Conservation (phyloP, 64 coral and sea anemone genomes). For the Orbicella faveolata region DNA sequence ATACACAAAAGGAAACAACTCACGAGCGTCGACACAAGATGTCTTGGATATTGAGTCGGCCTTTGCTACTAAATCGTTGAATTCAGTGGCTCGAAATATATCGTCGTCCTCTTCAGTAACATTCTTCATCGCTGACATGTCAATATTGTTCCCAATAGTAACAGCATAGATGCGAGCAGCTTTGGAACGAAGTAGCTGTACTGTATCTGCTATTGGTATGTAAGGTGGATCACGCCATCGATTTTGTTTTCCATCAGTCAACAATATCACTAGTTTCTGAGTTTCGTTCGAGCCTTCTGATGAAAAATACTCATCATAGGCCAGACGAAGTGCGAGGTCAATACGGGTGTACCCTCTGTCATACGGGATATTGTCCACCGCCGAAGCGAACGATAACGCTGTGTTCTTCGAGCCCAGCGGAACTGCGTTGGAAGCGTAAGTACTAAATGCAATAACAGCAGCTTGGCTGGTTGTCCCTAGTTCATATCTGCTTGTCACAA, state of each 20-base stretch:
- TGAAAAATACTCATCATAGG: constrained; percentile 17
- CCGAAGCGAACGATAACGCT: not conserved
- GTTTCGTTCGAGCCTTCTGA: not conserved
- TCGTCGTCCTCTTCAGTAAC: not conserved
- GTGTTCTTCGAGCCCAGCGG: not conserved
- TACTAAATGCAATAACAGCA: not conserved
- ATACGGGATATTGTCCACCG: not conserved
- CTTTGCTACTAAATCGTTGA: not conserved
- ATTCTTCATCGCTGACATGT: not conserved
- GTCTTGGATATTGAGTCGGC: not conserved
- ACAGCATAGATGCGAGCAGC: not conserved
- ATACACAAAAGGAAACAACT: not conserved
- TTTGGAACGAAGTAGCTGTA: not conserved
- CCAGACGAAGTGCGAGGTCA: not conserved
- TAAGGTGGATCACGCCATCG: too few relatives aligned
- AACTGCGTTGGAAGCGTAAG: not conserved
- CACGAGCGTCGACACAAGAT: constrained; percentile 2
- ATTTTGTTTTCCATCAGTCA: constrained; percentile 10
- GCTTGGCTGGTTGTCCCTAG: not conserved
- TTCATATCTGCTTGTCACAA: constrained; percentile 1
- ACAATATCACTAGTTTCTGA: constrained; percentile 5
- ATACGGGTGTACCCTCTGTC: not conserved
- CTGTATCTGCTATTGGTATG: not conserved
- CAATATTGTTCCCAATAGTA: not conserved
- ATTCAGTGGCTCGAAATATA: not conserved